Evolutionary conservation across 2,113 vertebrate species (phyloP).

Genomic region (Phyllostomus discolor): DNA sequence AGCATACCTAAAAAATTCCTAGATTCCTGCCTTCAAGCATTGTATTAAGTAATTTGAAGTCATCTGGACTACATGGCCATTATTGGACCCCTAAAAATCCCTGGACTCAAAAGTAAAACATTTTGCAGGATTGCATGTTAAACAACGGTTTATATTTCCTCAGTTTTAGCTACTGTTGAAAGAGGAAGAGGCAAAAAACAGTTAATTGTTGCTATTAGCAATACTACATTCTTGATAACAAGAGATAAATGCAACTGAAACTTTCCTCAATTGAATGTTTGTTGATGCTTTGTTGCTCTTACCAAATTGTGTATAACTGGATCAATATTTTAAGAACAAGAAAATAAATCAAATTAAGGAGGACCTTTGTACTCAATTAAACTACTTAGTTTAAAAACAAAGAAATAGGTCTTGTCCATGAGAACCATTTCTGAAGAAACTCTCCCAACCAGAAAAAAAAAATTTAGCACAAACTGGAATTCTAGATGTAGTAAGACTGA

Average conservation of each 20-base stretch:
- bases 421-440: conserved; percentile 53
- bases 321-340: conserved; percentile 38
- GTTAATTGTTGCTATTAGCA: not conserved
- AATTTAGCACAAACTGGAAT: conserved; percentile 60
- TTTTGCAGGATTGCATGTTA: not conserved
- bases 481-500: conserved; percentile 63
- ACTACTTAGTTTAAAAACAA: conserved; percentile 58
- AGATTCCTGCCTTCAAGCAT: not conserved
- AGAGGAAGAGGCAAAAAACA: not conserved
- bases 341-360: conserved; percentile 47
- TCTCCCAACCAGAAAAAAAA: conserved; percentile 1
- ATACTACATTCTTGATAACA: not conserved
- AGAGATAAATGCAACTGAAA: not conserved
- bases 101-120: not conserved
- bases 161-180: conserved; percentile 16
- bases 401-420: conserved; percentile 47
- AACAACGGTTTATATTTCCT: not conserved
- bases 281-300: not conserved
- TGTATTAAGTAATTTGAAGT: not conserved
- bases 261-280: not conserved
- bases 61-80: not conserved
- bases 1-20: not conserved
- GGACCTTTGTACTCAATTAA: conserved; percentile 51
- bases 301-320: conserved; percentile 19
- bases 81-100: not conserved